These are phyloP conservation scores for Glossosoma conforme DNA, from an alignment of 1,140 invertebrate genomes.

Conservation along the genomic window DNA sequence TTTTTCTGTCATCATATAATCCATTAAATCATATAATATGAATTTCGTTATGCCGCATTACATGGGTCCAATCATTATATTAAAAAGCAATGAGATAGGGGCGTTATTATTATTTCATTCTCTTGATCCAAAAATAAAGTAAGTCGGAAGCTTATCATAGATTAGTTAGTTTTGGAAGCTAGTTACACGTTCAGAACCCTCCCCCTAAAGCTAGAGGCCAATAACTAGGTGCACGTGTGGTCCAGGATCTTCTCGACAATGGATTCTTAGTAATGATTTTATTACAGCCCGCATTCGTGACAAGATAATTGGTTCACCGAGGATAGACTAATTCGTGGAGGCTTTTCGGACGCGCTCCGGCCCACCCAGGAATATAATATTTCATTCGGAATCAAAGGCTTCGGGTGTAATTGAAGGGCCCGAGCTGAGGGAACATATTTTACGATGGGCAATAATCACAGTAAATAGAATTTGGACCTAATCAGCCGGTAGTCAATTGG, in stretches of 20 bases:
- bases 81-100: too few species aligned
- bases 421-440: too few species aligned
- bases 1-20: too few species aligned
- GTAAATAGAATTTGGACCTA: too few species aligned
- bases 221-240: constrained; percentile 28
- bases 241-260: constrained; percentile 19
- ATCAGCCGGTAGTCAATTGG: too few species aligned
- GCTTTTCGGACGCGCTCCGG: neutral
- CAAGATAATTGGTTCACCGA: constrained; percentile 29
- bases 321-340: constrained; percentile 19
- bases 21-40: too few species aligned
- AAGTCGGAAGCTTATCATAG: neutral
- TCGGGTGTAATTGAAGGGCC: neutral
- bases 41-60: too few species aligned
- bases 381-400: constrained; percentile 4
- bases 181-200: neutral
- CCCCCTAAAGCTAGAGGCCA: neutral
- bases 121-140: neutral
- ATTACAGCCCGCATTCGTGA: constrained; percentile 30
- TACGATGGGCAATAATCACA: too few species aligned
- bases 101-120: neutral
- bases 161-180: neutral
- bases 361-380: constrained; percentile 8
- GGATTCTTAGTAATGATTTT: constrained; percentile 28
- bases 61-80: too few species aligned